Percentiles rank a stretch among this genome's conserved stretches.
Conservation (phyloP, 2,113 vertebrate species). For the Tringa solitaria region DNA sequence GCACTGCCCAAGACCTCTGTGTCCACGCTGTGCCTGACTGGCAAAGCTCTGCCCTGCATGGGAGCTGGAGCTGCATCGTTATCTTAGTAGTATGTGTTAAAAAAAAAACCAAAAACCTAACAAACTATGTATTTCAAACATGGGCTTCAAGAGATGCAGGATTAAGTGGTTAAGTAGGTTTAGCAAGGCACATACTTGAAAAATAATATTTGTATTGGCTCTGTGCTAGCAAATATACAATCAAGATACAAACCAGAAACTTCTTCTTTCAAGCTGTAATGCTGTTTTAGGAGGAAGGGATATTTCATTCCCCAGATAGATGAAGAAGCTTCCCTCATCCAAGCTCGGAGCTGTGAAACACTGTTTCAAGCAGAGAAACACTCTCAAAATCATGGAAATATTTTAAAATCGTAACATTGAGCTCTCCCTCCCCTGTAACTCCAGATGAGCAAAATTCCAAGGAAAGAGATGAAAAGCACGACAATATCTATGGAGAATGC, state of each 20-base stretch:
- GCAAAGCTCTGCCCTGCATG: not conserved
- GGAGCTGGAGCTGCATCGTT: not conserved
- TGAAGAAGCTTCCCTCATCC: slow-evolving; percentile 3
- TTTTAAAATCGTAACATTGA: not conserved
- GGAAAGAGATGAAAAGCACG: not conserved
- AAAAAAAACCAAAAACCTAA: no score
- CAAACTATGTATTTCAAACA: not conserved
- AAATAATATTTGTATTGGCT: slow-evolving; percentile 68
- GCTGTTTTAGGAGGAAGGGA: slow-evolving; percentile 9
- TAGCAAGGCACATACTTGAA: slow-evolving; percentile 45
- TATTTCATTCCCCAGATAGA: slow-evolving; percentile 4
- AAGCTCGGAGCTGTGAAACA: slow-evolving; percentile 14
- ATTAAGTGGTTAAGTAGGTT: slow-evolving; percentile 56
- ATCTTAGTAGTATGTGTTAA: not conserved
- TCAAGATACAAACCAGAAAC: slow-evolving; percentile 53
- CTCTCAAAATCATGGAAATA: slow-evolving; percentile 4
- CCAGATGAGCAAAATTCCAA: not conserved
- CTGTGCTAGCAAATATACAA: slow-evolving; percentile 58
- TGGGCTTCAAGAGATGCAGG: not conserved
- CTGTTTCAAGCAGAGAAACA: not conserved
- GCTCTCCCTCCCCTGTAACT: not conserved
- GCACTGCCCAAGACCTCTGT: not conserved
- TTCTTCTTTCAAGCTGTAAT: not conserved
- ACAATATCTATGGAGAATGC: not conserved
- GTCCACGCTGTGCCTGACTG: not conserved